Conservation (phyloP, 2,797 vertebrate species). For the Acanthornis magna region DNA sequence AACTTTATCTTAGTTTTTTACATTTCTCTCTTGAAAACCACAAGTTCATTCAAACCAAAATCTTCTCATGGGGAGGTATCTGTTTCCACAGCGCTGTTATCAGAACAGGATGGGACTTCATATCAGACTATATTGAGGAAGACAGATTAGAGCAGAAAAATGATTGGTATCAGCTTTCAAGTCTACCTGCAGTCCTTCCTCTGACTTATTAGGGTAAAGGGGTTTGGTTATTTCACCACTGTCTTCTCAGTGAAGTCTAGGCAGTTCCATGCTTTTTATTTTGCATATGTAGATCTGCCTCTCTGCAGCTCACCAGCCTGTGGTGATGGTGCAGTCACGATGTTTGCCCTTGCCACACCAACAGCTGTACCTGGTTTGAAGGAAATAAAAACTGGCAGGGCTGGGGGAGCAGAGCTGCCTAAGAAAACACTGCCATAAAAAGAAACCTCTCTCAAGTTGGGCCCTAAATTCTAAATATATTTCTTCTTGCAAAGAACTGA, state of each 20-base stretch:
- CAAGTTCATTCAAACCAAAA: background rate
- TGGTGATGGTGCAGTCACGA: background rate
- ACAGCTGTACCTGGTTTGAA: background rate
- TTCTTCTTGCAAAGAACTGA: background rate
- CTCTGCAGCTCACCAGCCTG: background rate
- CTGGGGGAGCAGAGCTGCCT: background rate
- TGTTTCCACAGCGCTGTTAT: background rate
- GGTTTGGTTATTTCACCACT: background rate
- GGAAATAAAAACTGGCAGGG: background rate
- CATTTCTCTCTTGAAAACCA: background rate
- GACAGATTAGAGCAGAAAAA: background rate
- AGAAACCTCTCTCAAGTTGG: background rate
- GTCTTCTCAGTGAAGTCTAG: background rate
- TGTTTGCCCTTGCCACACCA: background rate
- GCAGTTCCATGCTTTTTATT: background rate
- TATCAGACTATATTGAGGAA: background rate
- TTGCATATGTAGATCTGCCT: background rate
- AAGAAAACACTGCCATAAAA: rapidly evolving
- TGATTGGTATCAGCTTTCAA: background rate
- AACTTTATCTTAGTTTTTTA: background rate
- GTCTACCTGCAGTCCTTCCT: background rate
- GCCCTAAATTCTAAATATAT: background rate
- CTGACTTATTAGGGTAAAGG: background rate
- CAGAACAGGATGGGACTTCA: background rate
- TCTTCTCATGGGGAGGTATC: background rate